Conservation (phyloP, 92 coral and sea anemone species). For the Nematostella vectensis region DNA sequence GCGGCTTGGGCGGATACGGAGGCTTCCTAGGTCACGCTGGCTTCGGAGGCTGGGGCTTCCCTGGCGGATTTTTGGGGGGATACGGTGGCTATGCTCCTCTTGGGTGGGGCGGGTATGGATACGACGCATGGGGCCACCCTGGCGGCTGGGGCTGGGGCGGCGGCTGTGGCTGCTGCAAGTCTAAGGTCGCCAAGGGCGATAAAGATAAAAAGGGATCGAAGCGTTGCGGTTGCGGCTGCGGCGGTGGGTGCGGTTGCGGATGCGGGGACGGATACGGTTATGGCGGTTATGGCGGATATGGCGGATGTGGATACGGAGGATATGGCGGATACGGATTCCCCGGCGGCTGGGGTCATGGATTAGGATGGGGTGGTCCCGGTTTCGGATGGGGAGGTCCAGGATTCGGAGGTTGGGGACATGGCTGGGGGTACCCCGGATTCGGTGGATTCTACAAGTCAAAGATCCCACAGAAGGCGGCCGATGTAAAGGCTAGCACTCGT, state of each 20-base stretch:
- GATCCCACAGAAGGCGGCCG: conserved; percentile 55
- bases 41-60: conserved; percentile 42
- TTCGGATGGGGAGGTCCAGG: conserved; percentile 28
- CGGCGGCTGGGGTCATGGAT: conserved; percentile 22
- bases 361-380: conserved; percentile 28
- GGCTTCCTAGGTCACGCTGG: conserved; percentile 73
- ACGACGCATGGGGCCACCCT: conserved; percentile 27
- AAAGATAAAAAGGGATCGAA: conserved; percentile 30
- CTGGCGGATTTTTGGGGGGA: conserved; percentile 56
- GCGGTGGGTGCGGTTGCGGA: conserved; percentile 21
- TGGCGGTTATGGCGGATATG: conserved; percentile 29
- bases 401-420: conserved; percentile 32
- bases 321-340: conserved; percentile 35
- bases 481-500: conserved; percentile 68
- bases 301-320: conserved; percentile 51
- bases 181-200: conserved; percentile 44
- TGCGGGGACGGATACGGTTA: conserved; percentile 10
- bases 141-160: conserved; percentile 68
- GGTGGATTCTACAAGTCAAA: conserved; percentile 67
- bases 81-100: conserved; percentile 65
- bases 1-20: conserved; percentile 59
- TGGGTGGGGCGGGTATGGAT: conserved; percentile 63
- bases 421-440: conserved; percentile 60
- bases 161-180: conserved; percentile 61
- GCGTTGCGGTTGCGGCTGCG: conserved; percentile 38